Percentiles rank a stretch among this genome's conserved stretches.
These are phyloP conservation scores for Notiomystis cincta DNA, from an alignment of 2,113 vertebrate species.

Conservation along the genomic window DNA sequence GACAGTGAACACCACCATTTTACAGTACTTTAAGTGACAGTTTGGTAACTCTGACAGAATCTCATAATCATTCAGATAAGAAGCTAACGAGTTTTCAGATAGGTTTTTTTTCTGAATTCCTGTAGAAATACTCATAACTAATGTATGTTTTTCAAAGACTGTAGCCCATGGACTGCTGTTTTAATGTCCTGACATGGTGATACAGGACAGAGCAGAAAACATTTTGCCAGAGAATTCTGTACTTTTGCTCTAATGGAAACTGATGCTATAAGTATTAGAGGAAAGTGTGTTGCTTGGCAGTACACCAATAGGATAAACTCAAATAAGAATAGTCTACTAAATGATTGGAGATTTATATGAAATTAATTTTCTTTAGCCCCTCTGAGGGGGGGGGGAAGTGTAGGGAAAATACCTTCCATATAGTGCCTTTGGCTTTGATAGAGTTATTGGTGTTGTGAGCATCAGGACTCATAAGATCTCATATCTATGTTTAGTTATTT, in stretches of 20 bases:
- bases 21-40: neutral
- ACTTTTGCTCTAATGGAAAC: neutral
- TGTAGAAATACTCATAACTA: neutral
- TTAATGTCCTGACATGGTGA: neutral
- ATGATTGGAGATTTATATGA: neutral
- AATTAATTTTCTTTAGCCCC: neutral
- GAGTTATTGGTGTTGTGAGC: neutral
- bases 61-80: neutral
- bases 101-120: neutral
- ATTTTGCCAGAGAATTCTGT: neutral
- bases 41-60: neutral
- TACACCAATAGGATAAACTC: neutral
- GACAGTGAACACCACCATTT: neutral
- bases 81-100: neutral
- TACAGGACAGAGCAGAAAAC: neutral
- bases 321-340: neutral
- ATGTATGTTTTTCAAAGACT: neutral
- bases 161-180: neutral
- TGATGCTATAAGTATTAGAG: neutral
- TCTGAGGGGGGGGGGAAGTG: neutral
- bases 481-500: neutral
- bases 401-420: neutral
- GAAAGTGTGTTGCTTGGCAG: neutral
- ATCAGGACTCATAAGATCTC: neutral
- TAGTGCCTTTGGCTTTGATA: neutral